Conservation (phyloP, 2,797 vertebrate genomes). For the Acanthurus leucopareius region DNA sequence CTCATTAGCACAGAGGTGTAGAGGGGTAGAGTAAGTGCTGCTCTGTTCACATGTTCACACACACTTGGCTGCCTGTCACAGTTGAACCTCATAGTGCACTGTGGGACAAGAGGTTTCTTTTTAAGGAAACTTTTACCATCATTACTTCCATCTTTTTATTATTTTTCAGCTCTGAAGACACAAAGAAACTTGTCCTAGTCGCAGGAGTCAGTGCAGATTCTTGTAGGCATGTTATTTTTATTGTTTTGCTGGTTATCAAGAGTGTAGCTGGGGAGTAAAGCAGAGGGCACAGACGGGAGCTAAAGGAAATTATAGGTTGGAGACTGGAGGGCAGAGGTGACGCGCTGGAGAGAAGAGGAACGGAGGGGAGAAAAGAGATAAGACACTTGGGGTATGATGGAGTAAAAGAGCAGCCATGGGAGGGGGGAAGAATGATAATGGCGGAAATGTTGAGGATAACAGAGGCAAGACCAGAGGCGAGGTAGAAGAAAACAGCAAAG, state of each 20-base stretch:
- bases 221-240: slow-evolving; percentile 33
- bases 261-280: slow-evolving; percentile 17
- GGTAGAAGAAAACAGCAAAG: slow-evolving; percentile 57
- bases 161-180: slow-evolving; percentile 16
- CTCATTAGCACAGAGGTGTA: slow-evolving; percentile 78
- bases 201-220: slow-evolving; percentile 3
- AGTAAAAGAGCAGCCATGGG: slow-evolving; percentile 43
- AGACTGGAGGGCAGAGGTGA: slow-evolving; percentile 61
- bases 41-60: slow-evolving; percentile 70
- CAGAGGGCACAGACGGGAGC: slow-evolving; percentile 24
- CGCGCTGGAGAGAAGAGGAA: slow-evolving; percentile 31
- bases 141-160: slow-evolving; percentile 42
- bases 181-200: neutral
- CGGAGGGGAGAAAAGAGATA: slow-evolving; percentile 51
- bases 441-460: slow-evolving; percentile 55
- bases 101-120: slow-evolving; percentile 45
- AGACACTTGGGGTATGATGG: slow-evolving; percentile 42
- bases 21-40: slow-evolving; percentile 68
- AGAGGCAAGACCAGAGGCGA: slow-evolving; percentile 57
- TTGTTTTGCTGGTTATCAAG: slow-evolving; percentile 43
- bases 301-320: slow-evolving; percentile 70
- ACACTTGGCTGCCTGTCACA: slow-evolving; percentile 65
- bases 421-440: slow-evolving; percentile 51
- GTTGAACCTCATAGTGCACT: neutral
- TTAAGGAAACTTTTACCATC: slow-evolving; percentile 48